Evolutionary conservation across 2,888 invertebrate species (phyloP), one percentile per base, ranked within the genome.

Genomic region (Cerastis leucographa): DNA sequence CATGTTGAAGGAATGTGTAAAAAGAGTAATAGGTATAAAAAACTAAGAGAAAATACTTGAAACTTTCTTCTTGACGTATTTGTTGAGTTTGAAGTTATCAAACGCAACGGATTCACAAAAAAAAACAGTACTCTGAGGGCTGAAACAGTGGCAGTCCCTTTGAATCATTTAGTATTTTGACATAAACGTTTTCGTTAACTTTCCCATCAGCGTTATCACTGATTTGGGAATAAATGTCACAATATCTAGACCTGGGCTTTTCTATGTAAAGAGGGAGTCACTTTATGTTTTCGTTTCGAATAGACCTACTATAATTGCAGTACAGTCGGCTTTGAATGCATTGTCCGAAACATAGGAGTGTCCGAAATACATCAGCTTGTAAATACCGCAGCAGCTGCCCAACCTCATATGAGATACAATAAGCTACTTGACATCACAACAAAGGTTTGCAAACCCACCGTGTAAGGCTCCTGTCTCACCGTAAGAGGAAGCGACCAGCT

Each of bases 381-480:
- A 51, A 67, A 71, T 35, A 44, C 67, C 6, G 65, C 35, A 25
- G 35, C 17, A 42, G 8, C 66, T 71, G 17, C 19, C 17, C 25
- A 46, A 66, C 46, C 46, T n/a, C 76, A 62, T 56, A 73, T 54
- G 71, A 71, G 73, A 70, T 35, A 59, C 72, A 56, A 29, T 76
- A 68, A 25, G 44, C 46, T 29, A 62, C 82, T 71, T 76, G 69
- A 77, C 61, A 73, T n/a, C 44, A 17, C 22, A 59, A 79, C 64
- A 70, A 68, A 83, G 74, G 72, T 6, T 42, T 6, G 35, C 54
- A 61, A 79, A 79, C 46, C 46, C 72, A 71, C 71, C 29, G 42
- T 12, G 42, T 72, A 56, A 25, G 35, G 42, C n/a, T 8, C n/a
- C 17, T 5, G 64, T n/a, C 64, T 17, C 8, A 42, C 17, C 1